A percentile compares a stretch with the other conserved stretches of the same genome.
Evolutionary conservation across 2,797 vertebrate genomes (phyloP).

Genomic region (Columba guinea): DNA sequence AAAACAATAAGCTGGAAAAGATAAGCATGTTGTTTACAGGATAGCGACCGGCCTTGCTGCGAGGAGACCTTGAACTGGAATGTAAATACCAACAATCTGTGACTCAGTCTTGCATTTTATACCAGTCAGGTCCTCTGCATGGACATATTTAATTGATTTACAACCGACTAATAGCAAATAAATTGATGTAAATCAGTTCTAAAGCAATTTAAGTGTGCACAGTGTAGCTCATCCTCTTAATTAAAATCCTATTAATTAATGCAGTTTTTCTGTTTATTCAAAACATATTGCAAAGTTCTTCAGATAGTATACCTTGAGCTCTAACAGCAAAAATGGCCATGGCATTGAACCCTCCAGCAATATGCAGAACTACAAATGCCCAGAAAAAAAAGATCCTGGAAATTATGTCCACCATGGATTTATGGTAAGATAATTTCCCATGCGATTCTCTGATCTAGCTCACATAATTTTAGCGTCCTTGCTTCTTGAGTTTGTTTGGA

Average conservation of each 20-base stretch:
- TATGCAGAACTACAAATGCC: not conserved
- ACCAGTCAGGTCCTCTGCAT: not conserved
- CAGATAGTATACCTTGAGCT: not conserved
- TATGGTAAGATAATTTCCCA: not conserved
- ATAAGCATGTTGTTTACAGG: not conserved
- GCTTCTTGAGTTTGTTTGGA: not conserved
- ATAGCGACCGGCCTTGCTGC: not conserved
- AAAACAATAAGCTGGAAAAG: constrained; percentile 19
- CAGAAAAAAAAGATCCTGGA: not conserved
- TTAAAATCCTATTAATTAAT: not conserved
- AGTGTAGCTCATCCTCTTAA: not conserved
- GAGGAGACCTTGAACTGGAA: not conserved
- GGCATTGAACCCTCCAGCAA: not conserved
- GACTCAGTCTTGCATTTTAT: not conserved
- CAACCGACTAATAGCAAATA: not conserved
- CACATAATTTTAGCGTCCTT: not conserved
- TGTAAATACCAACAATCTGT: not conserved
- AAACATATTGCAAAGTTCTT: not conserved
- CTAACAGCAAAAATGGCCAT: not conserved
- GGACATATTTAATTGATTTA: not conserved
- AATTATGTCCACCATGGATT: not conserved
- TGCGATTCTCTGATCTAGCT: not conserved
- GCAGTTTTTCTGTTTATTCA: not conserved
- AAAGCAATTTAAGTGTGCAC: not conserved
- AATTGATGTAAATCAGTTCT: constrained; percentile 7